Conservation (phyloP, 1,140 invertebrate genomes). For the Leptinotarsa lineolata region DNA sequence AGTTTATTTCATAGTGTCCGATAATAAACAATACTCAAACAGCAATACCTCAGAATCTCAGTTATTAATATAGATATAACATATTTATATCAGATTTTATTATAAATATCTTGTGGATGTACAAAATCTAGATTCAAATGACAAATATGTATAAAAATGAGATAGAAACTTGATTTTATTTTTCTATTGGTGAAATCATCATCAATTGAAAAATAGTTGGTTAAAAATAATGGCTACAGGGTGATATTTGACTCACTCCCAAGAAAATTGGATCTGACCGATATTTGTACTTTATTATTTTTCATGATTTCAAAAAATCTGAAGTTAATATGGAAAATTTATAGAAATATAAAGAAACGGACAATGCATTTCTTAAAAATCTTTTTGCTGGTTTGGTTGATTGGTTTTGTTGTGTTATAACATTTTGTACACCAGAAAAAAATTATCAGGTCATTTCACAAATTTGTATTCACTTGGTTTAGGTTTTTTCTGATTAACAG, state of each 20-base stretch:
- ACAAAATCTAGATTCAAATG: constrained; percentile 46
- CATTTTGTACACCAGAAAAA: too few species aligned
- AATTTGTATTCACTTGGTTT: too few species aligned
- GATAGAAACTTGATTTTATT: constrained; percentile 25
- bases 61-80: constrained; percentile 50
- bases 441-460: too few species aligned
- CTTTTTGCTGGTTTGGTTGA: too few species aligned
- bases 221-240: constrained; percentile 21
- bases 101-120: constrained; percentile 45
- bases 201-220: constrained; percentile 32
- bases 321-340: neutral
- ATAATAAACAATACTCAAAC: constrained; percentile 49
- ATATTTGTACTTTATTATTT: neutral
- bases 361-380: too few species aligned
- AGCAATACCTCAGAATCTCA: constrained; percentile 55
- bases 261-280: neutral
- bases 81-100: constrained; percentile 50
- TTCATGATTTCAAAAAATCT: neutral
- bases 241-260: constrained; percentile 2
- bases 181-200: constrained; percentile 17
- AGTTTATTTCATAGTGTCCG: constrained; percentile 31
- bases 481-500: too few species aligned
- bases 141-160: constrained; percentile 34
- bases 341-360: too few species aligned
- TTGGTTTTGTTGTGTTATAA: too few species aligned